Base-by-base conservation (phyloP, 2,797 vertebrate genomes). In the Tokudaia tokunoshimensis region DNA sequence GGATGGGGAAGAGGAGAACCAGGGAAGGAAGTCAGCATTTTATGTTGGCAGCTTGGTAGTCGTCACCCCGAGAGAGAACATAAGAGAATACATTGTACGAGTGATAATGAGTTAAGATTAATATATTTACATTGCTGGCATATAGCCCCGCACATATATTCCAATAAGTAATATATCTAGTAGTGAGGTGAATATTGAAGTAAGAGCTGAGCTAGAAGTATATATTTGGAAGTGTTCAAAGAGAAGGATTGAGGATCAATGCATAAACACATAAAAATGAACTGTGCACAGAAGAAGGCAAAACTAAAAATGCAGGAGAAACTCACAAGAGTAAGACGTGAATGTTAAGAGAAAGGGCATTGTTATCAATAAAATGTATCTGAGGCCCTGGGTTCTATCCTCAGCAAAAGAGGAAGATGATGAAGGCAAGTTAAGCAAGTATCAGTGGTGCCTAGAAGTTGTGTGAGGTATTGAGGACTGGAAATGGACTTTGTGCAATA, bases 191-290 rank as follows among this genome's bases (percentile, higher is more conserved):
- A 41, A 24, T 95, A 41, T 19, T 29, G 17, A 88, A 82, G 67
- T 78, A 57, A 94, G 41, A 94, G 20, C 65, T 67, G 29, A 78
- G 57, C 31, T 83, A 29, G 92, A 81, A 65, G 78, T 85, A 55
- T 81, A 29, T 82, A 76, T 93, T 87, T 67, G 6, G 24, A 67
- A 92, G 20, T 65, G 75, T 91, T 47, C 89, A 55, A 59, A 91
- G 41, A 82, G 55, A 55, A 92, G 44, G 29, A 11, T 22, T 88
- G 67, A n/a, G 19, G 47, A 57, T 55, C n/a, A 74, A 6, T 84
- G 7, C 13, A 34, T 81, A 78, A 50, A 76, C 34, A 37, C 10
- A 65, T n/a, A 75, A 72, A 89, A 31, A 59, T 22, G 24, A 22
- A 15, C 65, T n/a, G 7, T 44, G 22, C 17, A 17, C 29, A 59